A percentile compares a stretch with the other conserved stretches of the same genome.
These are phyloP conservation scores for Nectonema munidae DNA, from an alignment of 2,888 invertebrate genomes.

Conservation along the genomic window DNA sequence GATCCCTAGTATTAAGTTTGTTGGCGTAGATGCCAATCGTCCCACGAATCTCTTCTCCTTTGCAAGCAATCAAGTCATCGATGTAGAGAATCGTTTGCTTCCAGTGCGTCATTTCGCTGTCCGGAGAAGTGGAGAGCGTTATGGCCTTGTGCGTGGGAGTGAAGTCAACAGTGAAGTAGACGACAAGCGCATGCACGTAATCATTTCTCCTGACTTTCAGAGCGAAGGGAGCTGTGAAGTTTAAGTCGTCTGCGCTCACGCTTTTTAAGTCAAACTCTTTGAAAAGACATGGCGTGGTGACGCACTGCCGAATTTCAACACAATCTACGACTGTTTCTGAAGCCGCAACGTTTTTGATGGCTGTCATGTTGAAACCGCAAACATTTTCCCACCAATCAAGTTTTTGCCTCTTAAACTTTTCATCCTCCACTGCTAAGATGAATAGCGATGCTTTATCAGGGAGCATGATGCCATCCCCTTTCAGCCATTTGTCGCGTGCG, in stretches of 20 bases:
- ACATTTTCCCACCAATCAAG: conserved; percentile 99
- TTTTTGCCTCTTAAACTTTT: conserved; percentile 98
- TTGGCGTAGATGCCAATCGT: conserved; percentile 75
- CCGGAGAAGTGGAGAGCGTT: conserved; percentile 89
- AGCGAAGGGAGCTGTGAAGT: conserved; percentile 43
- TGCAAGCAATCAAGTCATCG: conserved; percentile 78
- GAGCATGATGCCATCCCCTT: conserved; percentile 58
- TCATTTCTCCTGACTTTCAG: conserved; percentile 25
- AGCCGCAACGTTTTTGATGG: conserved; percentile 80
- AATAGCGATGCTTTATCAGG: conserved; percentile 66
- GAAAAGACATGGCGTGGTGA: conserved; percentile 62
- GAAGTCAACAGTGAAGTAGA: conserved; percentile 96
- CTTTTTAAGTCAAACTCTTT: conserved; percentile 90
- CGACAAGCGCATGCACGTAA: conserved; percentile 47
- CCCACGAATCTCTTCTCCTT: conserved; percentile 58
- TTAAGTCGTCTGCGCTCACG: conserved; percentile 66
- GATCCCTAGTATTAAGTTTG: too few relatives aligned
- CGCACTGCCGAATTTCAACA: conserved; percentile 89
- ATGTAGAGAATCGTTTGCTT: conserved; percentile 95
- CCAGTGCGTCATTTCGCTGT: conserved; percentile 94
- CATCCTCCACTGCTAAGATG: conserved; percentile 47
- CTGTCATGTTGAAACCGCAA: conserved; percentile 97
- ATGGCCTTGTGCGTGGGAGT: conserved; percentile 91
- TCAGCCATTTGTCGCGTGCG: conserved; percentile 88
- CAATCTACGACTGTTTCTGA: conserved; percentile 91